These are phyloP conservation scores for Chaetura pelagica DNA, from an alignment of 2,113 vertebrate species.

Conservation along the genomic window DNA sequence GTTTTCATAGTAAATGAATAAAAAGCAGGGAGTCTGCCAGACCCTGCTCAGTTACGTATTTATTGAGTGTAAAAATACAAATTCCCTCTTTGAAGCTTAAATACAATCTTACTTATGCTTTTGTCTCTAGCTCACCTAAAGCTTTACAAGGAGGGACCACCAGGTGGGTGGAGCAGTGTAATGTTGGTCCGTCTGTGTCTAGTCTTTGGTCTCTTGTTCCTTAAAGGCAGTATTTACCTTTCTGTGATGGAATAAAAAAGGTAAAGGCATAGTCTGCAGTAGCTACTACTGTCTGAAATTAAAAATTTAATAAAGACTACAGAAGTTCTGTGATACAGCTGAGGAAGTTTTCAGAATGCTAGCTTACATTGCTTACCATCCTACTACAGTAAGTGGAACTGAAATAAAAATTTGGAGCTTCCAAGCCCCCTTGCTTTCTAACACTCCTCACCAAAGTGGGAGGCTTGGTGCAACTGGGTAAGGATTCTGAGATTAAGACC, in stretches of 20 bases:
- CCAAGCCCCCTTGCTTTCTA: too few species aligned
- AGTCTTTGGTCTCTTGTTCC: neutral
- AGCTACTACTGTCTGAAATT: neutral
- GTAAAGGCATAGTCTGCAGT: neutral
- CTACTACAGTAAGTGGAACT: neutral
- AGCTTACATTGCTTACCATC: fast-evolving
- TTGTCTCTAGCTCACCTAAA: slow-evolving; percentile 10
- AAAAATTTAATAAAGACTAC: neutral
- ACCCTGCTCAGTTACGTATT: neutral
- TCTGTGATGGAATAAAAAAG: neutral
- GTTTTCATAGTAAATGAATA: neutral
- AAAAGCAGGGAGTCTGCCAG: neutral
- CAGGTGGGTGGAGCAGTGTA: slow-evolving; percentile 37
- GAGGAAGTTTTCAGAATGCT: neutral
- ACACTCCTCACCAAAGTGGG: too few species aligned
- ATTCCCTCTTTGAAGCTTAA: neutral
- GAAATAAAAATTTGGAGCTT: too few species aligned
- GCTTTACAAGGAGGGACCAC: slow-evolving; percentile 2
- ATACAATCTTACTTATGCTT: slow-evolving; percentile 21
- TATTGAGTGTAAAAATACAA: neutral
- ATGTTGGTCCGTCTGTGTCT: slow-evolving; percentile 22
- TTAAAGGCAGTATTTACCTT: neutral
- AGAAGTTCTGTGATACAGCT: neutral
- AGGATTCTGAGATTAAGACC: too few species aligned
- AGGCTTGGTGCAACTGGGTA: too few species aligned